These are phyloP conservation scores for Scrobipalpa atriplicella DNA, from an alignment of 2,888 invertebrate genomes.

Conservation along the genomic window DNA sequence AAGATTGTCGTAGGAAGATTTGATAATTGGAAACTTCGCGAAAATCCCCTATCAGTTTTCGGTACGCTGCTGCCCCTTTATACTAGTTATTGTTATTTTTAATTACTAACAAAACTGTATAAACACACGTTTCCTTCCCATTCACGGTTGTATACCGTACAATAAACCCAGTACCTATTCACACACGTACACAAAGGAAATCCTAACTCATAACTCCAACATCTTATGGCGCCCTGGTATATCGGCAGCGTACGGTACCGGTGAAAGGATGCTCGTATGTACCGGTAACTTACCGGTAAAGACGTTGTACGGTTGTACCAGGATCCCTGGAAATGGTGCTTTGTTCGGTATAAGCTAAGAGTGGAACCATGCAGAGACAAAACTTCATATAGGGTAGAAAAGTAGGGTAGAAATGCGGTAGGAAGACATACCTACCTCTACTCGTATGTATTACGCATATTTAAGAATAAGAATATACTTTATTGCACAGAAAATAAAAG, in stretches of 20 bases:
- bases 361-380: not conserved
- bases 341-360: not conserved
- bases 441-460: too few species aligned
- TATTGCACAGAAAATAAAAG: too few species aligned
- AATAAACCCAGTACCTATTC: not conserved
- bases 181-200: slow-evolving; percentile 27
- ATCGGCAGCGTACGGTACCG: slow-evolving; percentile 9
- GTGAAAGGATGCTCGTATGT: slow-evolving; percentile 19
- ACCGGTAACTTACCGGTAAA: slow-evolving; percentile 18
- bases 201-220: slow-evolving; percentile 22
- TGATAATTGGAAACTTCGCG: not conserved
- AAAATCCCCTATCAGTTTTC: not conserved
- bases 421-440: too few species aligned
- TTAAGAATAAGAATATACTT: too few species aligned
- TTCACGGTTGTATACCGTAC: too few species aligned
- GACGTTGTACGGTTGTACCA: not conserved
- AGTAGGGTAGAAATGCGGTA: too few species aligned
- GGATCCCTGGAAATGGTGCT: slow-evolving; percentile 8
- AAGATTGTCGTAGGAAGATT: too few species aligned
- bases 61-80: too few species aligned
- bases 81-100: too few species aligned
- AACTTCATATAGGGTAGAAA: too few species aligned
- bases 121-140: too few species aligned
- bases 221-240: slow-evolving; percentile 26
- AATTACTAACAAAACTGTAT: too few species aligned